These are phyloP conservation scores for Lutraria rhynchaena DNA, from an alignment of 1,140 invertebrate genomes.

Conservation along the genomic window DNA sequence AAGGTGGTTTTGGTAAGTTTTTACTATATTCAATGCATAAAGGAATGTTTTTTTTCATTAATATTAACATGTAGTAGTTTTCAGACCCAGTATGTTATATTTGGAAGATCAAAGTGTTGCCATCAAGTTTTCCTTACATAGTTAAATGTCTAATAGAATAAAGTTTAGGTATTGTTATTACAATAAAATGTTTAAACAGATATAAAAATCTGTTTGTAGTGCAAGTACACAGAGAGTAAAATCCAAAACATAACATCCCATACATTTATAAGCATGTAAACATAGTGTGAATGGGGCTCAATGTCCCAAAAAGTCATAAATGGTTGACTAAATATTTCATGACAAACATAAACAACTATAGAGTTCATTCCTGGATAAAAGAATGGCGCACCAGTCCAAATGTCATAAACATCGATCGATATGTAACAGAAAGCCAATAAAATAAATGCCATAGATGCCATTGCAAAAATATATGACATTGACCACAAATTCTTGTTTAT, in stretches of 20 bases:
- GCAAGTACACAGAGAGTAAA: conserved; percentile 87
- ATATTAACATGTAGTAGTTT: too few relatives aligned
- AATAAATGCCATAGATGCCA: conserved; percentile 87
- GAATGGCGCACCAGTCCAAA: conserved; percentile 93
- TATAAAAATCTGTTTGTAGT: conserved; percentile 88
- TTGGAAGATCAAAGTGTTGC: too few relatives aligned
- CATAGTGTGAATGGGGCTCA: conserved; percentile 85
- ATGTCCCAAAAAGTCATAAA: conserved; percentile 89
- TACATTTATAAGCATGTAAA: conserved; percentile 87
- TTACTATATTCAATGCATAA: too few relatives aligned
- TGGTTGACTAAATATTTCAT: conserved; percentile 88
- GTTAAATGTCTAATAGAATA: too few relatives aligned
- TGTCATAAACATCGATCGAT: conserved; percentile 88
- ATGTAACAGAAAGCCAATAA: conserved; percentile 89
- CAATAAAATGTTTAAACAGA: conserved; percentile 50
- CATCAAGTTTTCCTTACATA: too few relatives aligned
- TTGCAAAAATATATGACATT: conserved; percentile 91
- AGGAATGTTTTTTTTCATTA: too few relatives aligned
- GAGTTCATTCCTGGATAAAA: conserved; percentile 92
- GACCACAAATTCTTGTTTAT: conserved; percentile 95
- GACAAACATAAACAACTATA: conserved; percentile 92
- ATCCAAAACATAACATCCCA: conserved; percentile 92
- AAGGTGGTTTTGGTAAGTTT: too few relatives aligned
- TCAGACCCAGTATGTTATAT: too few relatives aligned
- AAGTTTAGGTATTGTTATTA: too few relatives aligned